Conservation (phyloP, 2,888 invertebrate species). For the Patella ulyssiponensis region DNA sequence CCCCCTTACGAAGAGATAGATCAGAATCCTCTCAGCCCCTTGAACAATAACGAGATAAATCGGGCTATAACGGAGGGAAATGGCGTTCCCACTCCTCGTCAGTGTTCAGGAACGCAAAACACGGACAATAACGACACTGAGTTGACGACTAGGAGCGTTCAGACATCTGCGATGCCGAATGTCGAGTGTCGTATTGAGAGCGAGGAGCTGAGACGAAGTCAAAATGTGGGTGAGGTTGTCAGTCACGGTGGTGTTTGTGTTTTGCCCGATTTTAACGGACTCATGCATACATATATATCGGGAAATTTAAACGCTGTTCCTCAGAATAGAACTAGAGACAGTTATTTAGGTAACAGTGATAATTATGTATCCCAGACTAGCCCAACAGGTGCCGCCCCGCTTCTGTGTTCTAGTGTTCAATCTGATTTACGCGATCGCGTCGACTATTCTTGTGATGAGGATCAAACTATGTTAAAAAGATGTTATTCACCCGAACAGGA, state of each 20-base stretch:
- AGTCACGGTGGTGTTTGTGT: background rate
- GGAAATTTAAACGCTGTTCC: background rate
- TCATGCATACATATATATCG: background rate
- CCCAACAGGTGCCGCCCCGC: background rate
- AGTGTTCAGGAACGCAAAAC: background rate
- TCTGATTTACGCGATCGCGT: background rate
- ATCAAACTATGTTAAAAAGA: conserved; percentile 23
- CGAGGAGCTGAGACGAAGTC: background rate
- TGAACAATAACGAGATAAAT: conserved; percentile 38
- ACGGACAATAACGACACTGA: background rate
- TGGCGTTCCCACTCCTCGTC: background rate
- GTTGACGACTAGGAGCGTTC: background rate
- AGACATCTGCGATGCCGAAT: background rate
- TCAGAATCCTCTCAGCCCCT: conserved; percentile 36
- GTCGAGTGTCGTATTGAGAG: conserved; percentile 5
- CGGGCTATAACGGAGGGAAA: conserved; percentile 12
- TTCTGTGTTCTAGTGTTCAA: background rate
- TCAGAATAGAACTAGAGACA: background rate
- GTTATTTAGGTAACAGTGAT: background rate
- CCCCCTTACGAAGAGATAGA: conserved; percentile 64
- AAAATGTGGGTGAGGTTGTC: background rate
- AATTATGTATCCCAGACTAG: background rate
- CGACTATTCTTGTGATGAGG: conserved; percentile 22
- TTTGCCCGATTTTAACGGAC: background rate
- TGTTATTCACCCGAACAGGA: background rate